These are phyloP conservation scores for Ceratitis capitata DNA, from an alignment of 1,140 invertebrate genomes.

Conservation along the genomic window DNA sequence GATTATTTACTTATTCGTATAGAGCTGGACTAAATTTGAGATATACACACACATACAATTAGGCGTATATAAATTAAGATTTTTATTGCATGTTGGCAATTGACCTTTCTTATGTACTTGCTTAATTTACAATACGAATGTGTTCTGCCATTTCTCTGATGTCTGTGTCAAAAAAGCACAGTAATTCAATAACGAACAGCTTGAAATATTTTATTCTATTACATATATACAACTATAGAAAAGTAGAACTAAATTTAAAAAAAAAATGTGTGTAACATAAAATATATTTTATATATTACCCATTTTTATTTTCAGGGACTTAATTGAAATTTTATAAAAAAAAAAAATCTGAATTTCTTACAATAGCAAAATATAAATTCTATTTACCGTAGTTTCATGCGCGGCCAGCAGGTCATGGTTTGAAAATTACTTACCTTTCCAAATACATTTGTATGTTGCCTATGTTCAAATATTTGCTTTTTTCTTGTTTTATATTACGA, in stretches of 20 bases:
- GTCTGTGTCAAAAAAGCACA: not conserved
- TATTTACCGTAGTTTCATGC: not conserved
- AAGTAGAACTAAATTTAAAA: not conserved
- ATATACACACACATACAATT: not conserved
- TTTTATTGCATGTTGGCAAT: not conserved
- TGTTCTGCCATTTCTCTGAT: not conserved
- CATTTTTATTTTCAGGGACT: conserved; percentile 37
- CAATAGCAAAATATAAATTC: not conserved
- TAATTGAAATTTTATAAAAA: not conserved
- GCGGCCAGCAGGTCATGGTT: too few species aligned
- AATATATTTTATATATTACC: not conserved
- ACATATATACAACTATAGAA: conserved; percentile 6
- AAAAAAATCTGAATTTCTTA: too few species aligned
- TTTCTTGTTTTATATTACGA: not conserved
- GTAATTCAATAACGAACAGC: not conserved
- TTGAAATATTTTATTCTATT: not conserved
- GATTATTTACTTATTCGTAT: not conserved
- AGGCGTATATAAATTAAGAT: not conserved
- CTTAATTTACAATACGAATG: not conserved
- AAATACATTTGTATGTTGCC: not conserved
- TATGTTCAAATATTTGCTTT: not conserved
- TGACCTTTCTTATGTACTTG: not conserved
- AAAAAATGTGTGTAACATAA: not conserved
- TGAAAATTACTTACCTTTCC: too few species aligned
- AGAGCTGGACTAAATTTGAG: not conserved